A percentile compares a stretch with the other conserved stretches of the same genome.
phyloP scores from a whole-genome alignment of 1,140 invertebrate species.

The Lepidurus packardi region DNA sequence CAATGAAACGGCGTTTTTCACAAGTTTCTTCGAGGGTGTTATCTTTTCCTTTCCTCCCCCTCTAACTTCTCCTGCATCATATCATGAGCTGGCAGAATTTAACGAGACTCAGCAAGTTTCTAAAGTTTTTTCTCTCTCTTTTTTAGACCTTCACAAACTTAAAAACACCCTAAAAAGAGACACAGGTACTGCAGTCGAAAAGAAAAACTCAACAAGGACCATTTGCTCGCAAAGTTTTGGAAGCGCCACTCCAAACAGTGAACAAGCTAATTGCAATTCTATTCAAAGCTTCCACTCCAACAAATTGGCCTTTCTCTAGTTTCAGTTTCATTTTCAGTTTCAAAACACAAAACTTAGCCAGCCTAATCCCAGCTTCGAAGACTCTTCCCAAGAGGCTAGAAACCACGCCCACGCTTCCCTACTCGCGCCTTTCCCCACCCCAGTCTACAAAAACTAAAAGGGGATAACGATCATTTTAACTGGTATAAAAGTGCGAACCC shows the following conservation, averaged over 20 bases:
- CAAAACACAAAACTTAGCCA: neutral
- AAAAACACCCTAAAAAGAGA: neutral
- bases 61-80: neutral
- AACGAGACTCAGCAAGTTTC: constrained; percentile 1
- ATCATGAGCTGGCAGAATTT: constrained; percentile 4
- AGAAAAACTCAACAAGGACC: neutral
- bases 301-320: neutral
- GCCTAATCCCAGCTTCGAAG: no score
- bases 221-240: neutral
- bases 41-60: neutral
- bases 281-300: neutral
- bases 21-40: neutral
- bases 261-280: constrained; percentile 15
- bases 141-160: neutral
- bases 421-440: no score
- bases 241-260: neutral
- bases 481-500: no score
- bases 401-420: no score
- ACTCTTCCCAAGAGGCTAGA: no score
- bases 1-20: constrained; percentile 1
- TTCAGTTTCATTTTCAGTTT: neutral
- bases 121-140: neutral
- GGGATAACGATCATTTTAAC: no score
- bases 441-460: no score
- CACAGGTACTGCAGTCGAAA: neutral